phyloP scores from a whole-genome alignment of 2,113 vertebrate genomes.

The Phoxinus phoxinus region DNA sequence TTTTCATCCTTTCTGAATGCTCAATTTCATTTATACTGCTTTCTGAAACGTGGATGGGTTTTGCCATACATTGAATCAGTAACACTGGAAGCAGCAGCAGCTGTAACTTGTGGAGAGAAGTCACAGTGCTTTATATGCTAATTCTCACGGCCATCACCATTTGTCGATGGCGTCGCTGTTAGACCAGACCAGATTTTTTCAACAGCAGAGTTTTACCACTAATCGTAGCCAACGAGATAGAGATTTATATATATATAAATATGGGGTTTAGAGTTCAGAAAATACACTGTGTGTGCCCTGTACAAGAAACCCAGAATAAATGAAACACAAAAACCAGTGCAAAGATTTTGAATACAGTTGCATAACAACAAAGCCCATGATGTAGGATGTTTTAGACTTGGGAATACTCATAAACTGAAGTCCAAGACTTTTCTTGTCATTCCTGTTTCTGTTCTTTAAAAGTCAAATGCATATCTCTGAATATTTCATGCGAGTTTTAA shows the following conservation, averaged over 20 bases:
- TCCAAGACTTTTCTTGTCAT: background rate
- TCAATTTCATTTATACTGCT: background rate
- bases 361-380: background rate
- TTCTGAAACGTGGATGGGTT: background rate
- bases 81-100: slow-evolving; percentile 2
- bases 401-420: background rate
- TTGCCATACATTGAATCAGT: background rate
- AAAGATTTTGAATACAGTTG: background rate
- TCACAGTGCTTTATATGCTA: background rate
- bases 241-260: background rate
- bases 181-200: slow-evolving; percentile 13
- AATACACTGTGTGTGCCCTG: slow-evolving; percentile 16
- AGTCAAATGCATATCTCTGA: background rate
- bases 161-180: background rate
- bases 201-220: slow-evolving; percentile 27
- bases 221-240: background rate
- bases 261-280: background rate
- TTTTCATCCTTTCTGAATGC: background rate
- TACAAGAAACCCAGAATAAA: background rate
- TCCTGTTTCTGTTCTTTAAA: background rate
- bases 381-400: background rate
- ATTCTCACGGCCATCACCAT: background rate
- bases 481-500: slow-evolving; percentile 10
- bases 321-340: background rate
- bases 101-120: background rate